phyloP scores from a whole-genome alignment of 1,140 invertebrate species.

The Trachymyrmex septentrionalis region DNA sequence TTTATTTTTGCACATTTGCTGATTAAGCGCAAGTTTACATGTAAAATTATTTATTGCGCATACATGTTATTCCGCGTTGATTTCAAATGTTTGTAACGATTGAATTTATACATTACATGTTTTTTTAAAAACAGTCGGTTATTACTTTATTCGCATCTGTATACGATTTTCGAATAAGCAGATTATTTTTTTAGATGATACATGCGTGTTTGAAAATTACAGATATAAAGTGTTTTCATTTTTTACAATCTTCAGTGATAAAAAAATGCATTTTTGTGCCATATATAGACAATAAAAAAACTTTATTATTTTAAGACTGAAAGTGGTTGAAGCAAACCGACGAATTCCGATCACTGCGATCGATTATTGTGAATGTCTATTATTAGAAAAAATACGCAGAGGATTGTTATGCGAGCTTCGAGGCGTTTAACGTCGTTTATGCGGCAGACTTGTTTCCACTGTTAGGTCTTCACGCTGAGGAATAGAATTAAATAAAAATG shows the following conservation, averaged over 20 bases:
- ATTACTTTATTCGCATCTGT: background rate
- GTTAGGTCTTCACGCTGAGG: background rate
- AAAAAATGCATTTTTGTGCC: background rate
- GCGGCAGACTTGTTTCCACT: background rate
- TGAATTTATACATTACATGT: background rate
- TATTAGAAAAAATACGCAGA: conserved; percentile 47
- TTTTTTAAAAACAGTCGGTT: background rate
- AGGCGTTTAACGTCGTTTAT: conserved; percentile 41
- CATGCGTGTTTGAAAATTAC: background rate
- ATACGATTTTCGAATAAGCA: background rate
- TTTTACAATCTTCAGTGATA: background rate
- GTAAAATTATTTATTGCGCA: background rate
- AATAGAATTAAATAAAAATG: background rate
- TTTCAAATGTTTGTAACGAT: background rate
- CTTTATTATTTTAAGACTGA: background rate
- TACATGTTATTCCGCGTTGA: background rate
- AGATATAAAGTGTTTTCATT: background rate
- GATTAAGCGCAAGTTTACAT: background rate
- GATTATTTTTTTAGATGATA: background rate
- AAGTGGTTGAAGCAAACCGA: conserved; percentile 1
- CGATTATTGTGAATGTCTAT: conserved; percentile 27
- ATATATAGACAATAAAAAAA: background rate
- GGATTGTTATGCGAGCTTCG: conserved; percentile 8
- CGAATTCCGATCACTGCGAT: conserved; percentile 13
- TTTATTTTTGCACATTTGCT: background rate